phyloP scores from a whole-genome alignment of 2,113 vertebrate species.

The Microtus oregoni region DNA sequence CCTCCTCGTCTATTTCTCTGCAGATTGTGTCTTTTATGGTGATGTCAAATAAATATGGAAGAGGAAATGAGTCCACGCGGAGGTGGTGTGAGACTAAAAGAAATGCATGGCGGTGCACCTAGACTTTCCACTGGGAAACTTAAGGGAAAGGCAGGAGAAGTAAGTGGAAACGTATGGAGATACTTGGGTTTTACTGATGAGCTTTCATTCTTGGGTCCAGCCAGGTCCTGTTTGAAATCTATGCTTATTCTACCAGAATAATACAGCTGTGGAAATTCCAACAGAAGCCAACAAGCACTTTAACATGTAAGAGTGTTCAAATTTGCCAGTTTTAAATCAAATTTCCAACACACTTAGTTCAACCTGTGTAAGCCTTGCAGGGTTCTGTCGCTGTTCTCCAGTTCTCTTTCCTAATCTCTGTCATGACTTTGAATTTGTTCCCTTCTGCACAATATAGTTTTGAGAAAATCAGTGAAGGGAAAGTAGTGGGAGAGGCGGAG shows the following conservation, averaged over 20 bases:
- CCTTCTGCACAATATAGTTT: neutral
- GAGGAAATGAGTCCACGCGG: neutral
- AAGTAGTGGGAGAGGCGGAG: neutral
- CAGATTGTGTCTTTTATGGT: neutral
- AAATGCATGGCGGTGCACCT: neutral
- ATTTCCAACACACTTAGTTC: neutral
- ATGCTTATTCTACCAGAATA: neutral
- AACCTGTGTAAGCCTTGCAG: neutral
- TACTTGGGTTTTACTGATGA: neutral
- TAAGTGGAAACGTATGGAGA: neutral
- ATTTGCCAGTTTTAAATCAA: neutral
- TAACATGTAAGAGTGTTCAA: neutral
- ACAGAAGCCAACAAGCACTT: neutral
- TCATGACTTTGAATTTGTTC: neutral
- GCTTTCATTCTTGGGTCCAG: neutral
- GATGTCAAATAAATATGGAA: neutral
- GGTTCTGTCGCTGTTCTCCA: too few species aligned
- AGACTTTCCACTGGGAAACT: neutral
- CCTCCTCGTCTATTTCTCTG: neutral
- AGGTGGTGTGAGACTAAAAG: neutral
- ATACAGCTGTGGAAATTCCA: neutral
- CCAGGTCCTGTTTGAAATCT: neutral
- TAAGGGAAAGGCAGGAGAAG: neutral
- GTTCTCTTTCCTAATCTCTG: neutral
- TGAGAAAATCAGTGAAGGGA: neutral